Percentiles rank a stretch among this genome's conserved stretches.
phyloP scores from a whole-genome alignment of 2,113 vertebrate genomes.

The Sylvietta virens region DNA sequence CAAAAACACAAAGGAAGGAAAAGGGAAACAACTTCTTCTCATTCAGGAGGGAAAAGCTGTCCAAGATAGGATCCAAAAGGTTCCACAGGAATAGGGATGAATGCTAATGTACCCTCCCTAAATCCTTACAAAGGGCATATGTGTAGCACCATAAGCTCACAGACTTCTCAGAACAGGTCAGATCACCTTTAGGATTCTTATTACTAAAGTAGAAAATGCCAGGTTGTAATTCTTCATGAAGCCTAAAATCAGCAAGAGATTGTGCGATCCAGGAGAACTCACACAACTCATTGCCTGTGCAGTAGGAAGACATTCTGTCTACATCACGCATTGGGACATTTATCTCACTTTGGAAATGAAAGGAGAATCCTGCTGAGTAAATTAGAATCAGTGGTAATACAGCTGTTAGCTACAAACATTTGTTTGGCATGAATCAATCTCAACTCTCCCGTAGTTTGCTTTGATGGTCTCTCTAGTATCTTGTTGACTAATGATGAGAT shows the following conservation, averaged over 20 bases:
- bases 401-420: constrained; percentile 78
- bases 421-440: constrained; percentile 73
- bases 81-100: background rate
- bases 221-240: background rate
- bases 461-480: constrained; percentile 80
- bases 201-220: background rate
- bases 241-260: background rate
- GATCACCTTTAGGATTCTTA: background rate
- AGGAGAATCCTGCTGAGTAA: constrained; percentile 69
- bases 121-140: background rate
- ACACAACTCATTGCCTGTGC: background rate
- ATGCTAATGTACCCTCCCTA: background rate
- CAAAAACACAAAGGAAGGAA: background rate
- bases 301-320: constrained; percentile 29
- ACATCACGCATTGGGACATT: constrained; percentile 39
- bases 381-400: constrained; percentile 71
- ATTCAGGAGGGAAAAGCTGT: background rate
- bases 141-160: background rate
- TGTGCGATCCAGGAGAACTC: constrained; percentile 7
- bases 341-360: constrained; percentile 69
- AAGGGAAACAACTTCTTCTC: background rate
- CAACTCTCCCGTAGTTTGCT: constrained; percentile 77
- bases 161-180: background rate
- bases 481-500: constrained; percentile 81
- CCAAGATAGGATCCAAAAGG: background rate